Evolutionary conservation across 2,797 vertebrate genomes (phyloP), one percentile per base, ranked within the genome.

Genomic region (Cossypha niveicapilla): DNA sequence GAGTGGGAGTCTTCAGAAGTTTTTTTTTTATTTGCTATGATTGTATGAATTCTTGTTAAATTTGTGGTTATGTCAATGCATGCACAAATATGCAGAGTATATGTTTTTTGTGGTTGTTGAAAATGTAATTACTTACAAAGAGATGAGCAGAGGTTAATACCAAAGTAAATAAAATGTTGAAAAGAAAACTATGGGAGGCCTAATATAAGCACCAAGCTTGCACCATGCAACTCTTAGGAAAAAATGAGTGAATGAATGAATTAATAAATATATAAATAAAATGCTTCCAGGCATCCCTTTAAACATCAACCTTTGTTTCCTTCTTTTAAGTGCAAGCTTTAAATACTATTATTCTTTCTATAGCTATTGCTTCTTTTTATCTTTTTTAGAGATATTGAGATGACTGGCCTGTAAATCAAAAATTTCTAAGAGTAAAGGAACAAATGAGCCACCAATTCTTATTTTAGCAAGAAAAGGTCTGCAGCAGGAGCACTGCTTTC

Each of bases 201-300:
- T 30, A 23, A 39, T 25, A 19, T 6, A 48, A 56, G 10, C 8
- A 24, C 2, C 24, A 10, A 11, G 5, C 2, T 74, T 35, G 11
- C 44, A 23, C 44, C 44, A 23, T 34, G 10, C 6, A 9, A 23
- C 4, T 30, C 6, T 17, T 27, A 25, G 15, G 27, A 50, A 76
- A 27, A 65, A 32, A 60, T 8, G 0, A 32, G 6, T 24, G 3
- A 60, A 9, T 13, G 1, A 66, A 11, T 16, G 2, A n/a, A 37
- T 10, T 0, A 44, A 35, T 22, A 8, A 63, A 58, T 30, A 22
- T 5, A 35, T 15, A 18, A 45, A 45, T 22, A 60, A 42, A 53
- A 42, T 37, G 1, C 5, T 80, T 56, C 9, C 30, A 77, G 37
- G 14, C 5, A 30, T 42, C 5, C 4, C 6, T 75, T 78, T 12